Evolutionary conservation across 2,113 vertebrate genomes (phyloP), one percentile per base, ranked within the genome.

Genomic region (Planiliza haematocheilus): DNA sequence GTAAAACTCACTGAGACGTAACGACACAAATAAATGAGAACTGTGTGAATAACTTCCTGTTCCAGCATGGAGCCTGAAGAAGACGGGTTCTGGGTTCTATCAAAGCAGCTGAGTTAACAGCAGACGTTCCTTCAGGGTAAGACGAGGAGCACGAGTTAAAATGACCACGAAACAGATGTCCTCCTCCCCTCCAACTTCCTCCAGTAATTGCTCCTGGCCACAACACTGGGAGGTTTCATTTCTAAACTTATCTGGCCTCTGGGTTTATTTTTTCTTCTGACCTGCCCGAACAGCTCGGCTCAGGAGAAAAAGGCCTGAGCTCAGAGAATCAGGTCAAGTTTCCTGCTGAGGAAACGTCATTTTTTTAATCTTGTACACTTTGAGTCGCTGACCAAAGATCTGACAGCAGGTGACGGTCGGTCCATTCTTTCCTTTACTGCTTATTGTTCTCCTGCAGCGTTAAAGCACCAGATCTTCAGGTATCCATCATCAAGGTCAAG

Each of bases 321-420:
- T 8, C 12, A 3, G 7, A 37, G 4, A 38, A 41, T 49, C 48
- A 34, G 59, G 52, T 50, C 60, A n/a, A 12, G 21, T 9, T 16
- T 45, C 73, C 78, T 37, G 64, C 74, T n/a, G 75, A 61, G 71
- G 49, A 11, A 43, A 63, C 18, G 18, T 63, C 0, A 11, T 76
- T 43, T 49, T 38, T 74, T 10, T 2, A 13, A 61, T 69, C 21
- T 49, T 34, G 9, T 14, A 5, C 36, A 8, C 14, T 46, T 16
- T 7, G 16, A 46, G 30, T 18, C 53, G 42, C 30, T 18, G 17
- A 13, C 38, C 24, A 34, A 43, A 69, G 69, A 38, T 46, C 1
- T 6, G 21, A 39, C 18, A 38, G 18, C 16, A 21, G 53, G 4
- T 18, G 38, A 74, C 21, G 13, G 60, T 36, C 4, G 5, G 55